A percentile compares a stretch with the other conserved stretches of the same genome.
phyloP scores from a whole-genome alignment of 1,140 invertebrate genomes.

The Protaetia brevitarsis region DNA sequence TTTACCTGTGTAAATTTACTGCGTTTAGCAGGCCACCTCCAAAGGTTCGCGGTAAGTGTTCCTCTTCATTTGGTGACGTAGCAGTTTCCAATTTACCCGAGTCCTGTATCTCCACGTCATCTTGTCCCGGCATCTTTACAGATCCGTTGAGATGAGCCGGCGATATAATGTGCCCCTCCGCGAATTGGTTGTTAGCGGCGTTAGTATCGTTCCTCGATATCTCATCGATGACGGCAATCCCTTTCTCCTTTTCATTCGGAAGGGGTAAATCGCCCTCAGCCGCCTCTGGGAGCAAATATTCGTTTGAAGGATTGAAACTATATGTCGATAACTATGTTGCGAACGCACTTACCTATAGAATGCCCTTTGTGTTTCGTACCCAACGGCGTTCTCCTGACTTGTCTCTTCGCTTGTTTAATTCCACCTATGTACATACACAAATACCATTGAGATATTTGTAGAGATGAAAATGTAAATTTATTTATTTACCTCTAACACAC shows the following conservation, averaged over 20 bases:
- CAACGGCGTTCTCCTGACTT: constrained; percentile 24
- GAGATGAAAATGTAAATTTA: too few species aligned
- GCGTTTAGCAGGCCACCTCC: constrained; percentile 55
- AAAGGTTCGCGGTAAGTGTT: constrained; percentile 53
- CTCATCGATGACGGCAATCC: constrained; percentile 1
- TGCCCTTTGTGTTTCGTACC: constrained; percentile 24
- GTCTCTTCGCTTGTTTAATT: constrained; percentile 31
- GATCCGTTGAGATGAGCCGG: constrained; percentile 43
- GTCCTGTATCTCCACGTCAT: constrained; percentile 36
- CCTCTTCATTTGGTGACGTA: constrained; percentile 32
- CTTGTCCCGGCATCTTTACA: constrained; percentile 32
- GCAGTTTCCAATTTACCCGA: constrained; percentile 42
- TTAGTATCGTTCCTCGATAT: constrained; percentile 8
- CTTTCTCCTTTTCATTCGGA: constrained; percentile 29
- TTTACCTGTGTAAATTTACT: constrained; percentile 55
- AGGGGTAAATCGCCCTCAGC: constrained; percentile 37
- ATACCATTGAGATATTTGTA: background rate
- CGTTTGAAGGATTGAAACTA: constrained; percentile 2
- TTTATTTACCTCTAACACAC: constrained; percentile 63
- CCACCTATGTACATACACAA: constrained; percentile 29
- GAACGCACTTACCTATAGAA: constrained; percentile 35
- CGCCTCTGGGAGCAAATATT: constrained; percentile 38
- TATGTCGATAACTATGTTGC: background rate
- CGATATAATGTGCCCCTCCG: constrained; percentile 15
- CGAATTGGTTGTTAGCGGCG: constrained; percentile 8